Percentiles rank a stretch among this genome's conserved stretches.
Conservation (phyloP, 2,113 vertebrate species). For the Equus quagga region DNA sequence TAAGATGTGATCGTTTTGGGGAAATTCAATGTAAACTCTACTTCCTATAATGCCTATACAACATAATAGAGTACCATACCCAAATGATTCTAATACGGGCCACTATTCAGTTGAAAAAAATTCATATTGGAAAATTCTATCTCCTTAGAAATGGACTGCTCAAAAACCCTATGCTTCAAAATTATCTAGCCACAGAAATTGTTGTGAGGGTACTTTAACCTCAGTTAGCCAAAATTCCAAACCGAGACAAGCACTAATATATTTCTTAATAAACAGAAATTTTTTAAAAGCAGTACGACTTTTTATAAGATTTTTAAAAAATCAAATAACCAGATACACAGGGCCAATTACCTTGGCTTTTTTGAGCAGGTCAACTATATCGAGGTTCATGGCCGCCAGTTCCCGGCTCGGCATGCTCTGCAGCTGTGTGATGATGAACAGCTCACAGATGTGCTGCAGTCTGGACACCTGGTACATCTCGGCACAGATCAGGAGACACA, state of each 20-base stretch:
- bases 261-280: neutral
- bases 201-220: neutral
- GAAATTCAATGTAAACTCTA: neutral
- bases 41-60: neutral
- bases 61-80: neutral
- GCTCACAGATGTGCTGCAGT: slow-evolving; percentile 97
- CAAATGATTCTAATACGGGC: neutral
- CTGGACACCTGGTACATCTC: slow-evolving; percentile 99
- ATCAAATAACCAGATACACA: neutral
- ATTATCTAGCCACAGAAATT: neutral
- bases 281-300: neutral
- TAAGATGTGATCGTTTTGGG: neutral
- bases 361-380: slow-evolving; percentile 93
- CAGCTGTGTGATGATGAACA: slow-evolving; percentile 95
- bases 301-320: neutral
- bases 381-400: slow-evolving; percentile 94
- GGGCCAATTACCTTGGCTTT: slow-evolving; percentile 92
- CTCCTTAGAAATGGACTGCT: neutral
- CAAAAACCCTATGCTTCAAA: neutral
- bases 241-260: neutral
- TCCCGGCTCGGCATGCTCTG: slow-evolving; percentile 98
- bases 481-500: slow-evolving; percentile 97
- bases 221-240: neutral
- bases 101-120: neutral
- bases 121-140: neutral